Evolutionary conservation across 2,113 vertebrate genomes (phyloP), one percentile per base, ranked within the genome.

Genomic region (Pipra filicauda): DNA sequence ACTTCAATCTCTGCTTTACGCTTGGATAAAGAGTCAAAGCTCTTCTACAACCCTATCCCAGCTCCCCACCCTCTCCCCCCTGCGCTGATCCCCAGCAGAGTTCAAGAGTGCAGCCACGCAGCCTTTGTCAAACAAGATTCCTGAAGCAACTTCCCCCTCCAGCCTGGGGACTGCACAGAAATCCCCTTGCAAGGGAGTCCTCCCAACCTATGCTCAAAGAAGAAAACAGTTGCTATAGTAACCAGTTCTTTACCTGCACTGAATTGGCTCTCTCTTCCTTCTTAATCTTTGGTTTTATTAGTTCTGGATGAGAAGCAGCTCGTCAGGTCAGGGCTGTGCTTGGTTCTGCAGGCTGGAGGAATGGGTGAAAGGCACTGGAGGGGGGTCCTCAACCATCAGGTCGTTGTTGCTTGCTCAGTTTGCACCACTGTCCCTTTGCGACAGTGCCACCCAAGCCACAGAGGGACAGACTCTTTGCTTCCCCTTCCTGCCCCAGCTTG

Each of bases 221-320:
- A 94, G 78, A 64, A 86, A 92, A 70, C 55, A 66, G 91, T 97
- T 96, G 88, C 94, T 74, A 94, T 90, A 81, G 95, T 48, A 95
- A 95, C 95, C 31, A 33, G 18, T 51, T 79, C 94, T 78, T 72
- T 91, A 95, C 95, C 94, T 94, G 89, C 73, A 6, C 33, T 37
- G 61, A 75, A 57, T 13, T 7, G 3, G 9, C 71, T 90, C 66
- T 55, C 62, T 49, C 74, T 73, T 82, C 31, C 51, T 46, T 86
- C 62, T 76, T 88, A 28, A 81, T 91, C 59, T 62, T 20, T 26
- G 61, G 15, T 75, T 94, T 90, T 91, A 62, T 73, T 69, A 73
- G 62, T 52, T 82, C 27, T 51, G 70, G 49, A 48, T 2, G 3
- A 93, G 89, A 81, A 75, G 84, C 73, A 91, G 87, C 72, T 74